phyloP scores from a whole-genome alignment of 2,888 invertebrate species.

The Formica aserva region DNA sequence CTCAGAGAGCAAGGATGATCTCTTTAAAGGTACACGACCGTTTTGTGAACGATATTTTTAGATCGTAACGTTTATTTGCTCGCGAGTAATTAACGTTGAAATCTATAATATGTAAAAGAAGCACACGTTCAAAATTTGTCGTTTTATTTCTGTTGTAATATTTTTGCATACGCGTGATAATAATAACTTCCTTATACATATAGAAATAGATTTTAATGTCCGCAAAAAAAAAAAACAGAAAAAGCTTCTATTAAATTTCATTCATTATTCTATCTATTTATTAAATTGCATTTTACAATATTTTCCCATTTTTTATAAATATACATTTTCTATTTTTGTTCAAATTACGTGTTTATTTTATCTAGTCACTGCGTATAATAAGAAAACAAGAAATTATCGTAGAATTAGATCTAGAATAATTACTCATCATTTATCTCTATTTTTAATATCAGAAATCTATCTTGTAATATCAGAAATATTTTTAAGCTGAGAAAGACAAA shows the following conservation, averaged over 20 bases:
- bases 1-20: slow-evolving; percentile 2
- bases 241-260: neutral
- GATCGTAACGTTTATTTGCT: neutral
- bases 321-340: neutral
- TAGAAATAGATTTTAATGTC: neutral
- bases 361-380: neutral
- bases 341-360: neutral
- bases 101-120: neutral
- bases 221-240: neutral
- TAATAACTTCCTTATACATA: neutral
- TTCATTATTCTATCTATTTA: neutral
- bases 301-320: neutral
- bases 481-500: neutral
- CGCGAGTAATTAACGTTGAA: neutral
- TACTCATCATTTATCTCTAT: neutral
- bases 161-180: neutral
- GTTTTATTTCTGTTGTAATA: neutral
- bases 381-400: neutral
- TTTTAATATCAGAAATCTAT: neutral
- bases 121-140: neutral
- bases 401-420: neutral
- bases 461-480: neutral
- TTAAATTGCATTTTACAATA: neutral
- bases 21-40: slow-evolving; percentile 31
- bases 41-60: neutral